Conservation (phyloP, 2,888 invertebrate genomes). For the Nemoura dubitans region DNA sequence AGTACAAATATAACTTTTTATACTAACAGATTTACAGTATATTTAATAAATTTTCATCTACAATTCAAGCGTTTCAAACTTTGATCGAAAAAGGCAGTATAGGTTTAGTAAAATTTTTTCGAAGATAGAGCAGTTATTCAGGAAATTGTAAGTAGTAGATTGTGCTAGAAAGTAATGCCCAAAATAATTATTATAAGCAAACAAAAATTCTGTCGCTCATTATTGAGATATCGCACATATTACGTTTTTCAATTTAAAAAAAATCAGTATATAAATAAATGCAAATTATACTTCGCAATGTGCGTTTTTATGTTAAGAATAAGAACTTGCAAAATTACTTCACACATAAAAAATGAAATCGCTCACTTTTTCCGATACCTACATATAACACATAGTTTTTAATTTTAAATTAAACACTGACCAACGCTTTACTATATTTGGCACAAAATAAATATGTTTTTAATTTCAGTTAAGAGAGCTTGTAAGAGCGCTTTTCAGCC, state of each 20-base stretch:
- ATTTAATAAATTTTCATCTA: not conserved
- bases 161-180: constrained; percentile 19
- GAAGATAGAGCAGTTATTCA: not conserved
- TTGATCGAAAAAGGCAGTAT: constrained; percentile 20
- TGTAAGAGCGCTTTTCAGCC: not conserved
- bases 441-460: constrained; percentile 38
- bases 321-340: not conserved
- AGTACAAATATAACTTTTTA: constrained; percentile 35
- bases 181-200: not conserved
- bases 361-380: not conserved
- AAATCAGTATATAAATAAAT: not conserved
- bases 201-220: not conserved
- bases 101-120: constrained; percentile 14
- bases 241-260: not conserved
- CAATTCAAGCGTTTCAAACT: not conserved
- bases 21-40: not conserved
- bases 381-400: constrained; percentile 1
- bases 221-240: not conserved
- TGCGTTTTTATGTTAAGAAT: not conserved
- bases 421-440: constrained; percentile 35
- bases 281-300: not conserved
- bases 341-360: not conserved
- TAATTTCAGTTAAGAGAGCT: constrained; percentile 40
- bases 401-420: constrained; percentile 37
- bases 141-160: not conserved